Conservation (phyloP, 2,797 vertebrate species). For the Cynodonichthys magdalenae region DNA sequence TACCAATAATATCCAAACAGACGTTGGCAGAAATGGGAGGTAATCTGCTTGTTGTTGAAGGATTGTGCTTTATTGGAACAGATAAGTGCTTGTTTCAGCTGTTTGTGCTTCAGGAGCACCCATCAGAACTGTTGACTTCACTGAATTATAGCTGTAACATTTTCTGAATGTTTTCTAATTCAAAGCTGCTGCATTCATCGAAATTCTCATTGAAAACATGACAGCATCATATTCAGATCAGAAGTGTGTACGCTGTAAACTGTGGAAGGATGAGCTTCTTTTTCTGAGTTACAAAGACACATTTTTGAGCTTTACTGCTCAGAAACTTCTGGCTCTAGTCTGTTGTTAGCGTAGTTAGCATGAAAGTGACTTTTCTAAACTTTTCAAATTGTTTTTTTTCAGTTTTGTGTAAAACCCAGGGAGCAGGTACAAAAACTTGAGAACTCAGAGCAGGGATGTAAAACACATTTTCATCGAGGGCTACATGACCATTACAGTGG, state of each 20-base stretch:
- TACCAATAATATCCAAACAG: neutral
- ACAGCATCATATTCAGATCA: neutral
- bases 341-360: neutral
- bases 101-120: neutral
- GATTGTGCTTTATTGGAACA: neutral
- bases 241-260: conserved; percentile 2
- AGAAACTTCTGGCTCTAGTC: neutral
- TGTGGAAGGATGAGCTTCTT: neutral
- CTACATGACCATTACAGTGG: too few species aligned
- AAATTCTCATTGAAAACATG: conserved; percentile 13
- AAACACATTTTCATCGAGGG: too few species aligned
- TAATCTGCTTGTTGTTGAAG: neutral
- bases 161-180: conserved; percentile 10
- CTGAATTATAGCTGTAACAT: conserved; percentile 20
- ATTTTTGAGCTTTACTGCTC: neutral
- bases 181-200: conserved; percentile 3
- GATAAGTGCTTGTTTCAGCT: neutral
- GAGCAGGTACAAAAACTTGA: too few species aligned
- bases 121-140: neutral
- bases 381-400: neutral
- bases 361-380: neutral
- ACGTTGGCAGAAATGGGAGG: neutral
- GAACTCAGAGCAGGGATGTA: too few species aligned
- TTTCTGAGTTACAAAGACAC: neutral
- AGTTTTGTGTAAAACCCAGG: too few species aligned